phyloP scores from a whole-genome alignment of 2,113 vertebrate species.

The Capricornis sumatraensis region DNA sequence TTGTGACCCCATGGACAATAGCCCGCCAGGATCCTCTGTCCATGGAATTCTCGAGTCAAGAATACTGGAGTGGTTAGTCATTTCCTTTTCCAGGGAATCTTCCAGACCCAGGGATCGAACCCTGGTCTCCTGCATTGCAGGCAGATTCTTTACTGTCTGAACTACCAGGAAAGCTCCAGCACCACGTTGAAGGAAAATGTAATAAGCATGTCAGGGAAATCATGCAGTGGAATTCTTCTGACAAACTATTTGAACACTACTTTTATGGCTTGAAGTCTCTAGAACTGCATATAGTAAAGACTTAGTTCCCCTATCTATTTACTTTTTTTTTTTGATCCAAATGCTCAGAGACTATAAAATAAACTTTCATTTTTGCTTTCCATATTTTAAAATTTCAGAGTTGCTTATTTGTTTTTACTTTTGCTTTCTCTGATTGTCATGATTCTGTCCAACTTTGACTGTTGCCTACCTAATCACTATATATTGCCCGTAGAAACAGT shows the following conservation, averaged over 20 bases:
- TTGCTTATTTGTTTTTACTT: neutral
- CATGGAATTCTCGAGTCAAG: neutral
- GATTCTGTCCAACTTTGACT: neutral
- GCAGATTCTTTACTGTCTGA: neutral
- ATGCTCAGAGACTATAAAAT: neutral
- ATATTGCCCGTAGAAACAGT: neutral
- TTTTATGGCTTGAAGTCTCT: conserved; percentile 21
- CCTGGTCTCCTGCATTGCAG: neutral
- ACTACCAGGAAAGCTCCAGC: neutral
- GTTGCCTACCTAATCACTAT: neutral
- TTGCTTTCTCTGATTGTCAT: neutral
- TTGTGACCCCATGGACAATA: neutral
- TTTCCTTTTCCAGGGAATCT: neutral
- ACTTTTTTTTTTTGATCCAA: conserved; percentile 16
- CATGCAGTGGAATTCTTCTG: neutral
- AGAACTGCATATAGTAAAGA: neutral
- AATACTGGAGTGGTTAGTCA: neutral
- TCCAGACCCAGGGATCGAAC: neutral
- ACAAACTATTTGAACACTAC: neutral
- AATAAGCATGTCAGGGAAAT: neutral
- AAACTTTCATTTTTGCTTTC: neutral
- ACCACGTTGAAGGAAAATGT: neutral
- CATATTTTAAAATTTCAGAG: neutral
- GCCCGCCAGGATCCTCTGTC: neutral
- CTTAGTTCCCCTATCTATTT: neutral